Evolutionary conservation across 2,888 invertebrate genomes (phyloP).

Genomic region (Megaustenia siamemsis): DNA sequence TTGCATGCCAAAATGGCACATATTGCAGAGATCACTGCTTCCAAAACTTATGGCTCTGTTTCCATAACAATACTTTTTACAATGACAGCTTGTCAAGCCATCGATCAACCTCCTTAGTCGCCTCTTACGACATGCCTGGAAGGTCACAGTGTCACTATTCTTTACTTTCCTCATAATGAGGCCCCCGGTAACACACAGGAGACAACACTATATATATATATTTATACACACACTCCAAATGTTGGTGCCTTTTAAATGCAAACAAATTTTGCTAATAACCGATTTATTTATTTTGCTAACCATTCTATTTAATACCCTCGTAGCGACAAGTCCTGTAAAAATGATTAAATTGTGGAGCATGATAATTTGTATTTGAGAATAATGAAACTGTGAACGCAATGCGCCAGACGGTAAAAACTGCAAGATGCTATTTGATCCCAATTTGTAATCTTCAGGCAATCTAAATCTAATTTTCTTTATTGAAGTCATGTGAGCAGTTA

Average conservation of each 20-base stretch:
- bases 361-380: not conserved
- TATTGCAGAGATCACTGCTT: no score
- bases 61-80: no score
- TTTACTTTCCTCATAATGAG: no score
- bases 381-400: not conserved
- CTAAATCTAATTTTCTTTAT: conserved; percentile 36
- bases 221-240: not conserved
- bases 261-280: not conserved
- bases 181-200: no score
- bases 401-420: not conserved
- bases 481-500: not conserved
- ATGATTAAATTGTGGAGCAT: not conserved
- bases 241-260: not conserved
- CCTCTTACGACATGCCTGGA: no score
- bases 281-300: not conserved
- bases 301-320: not conserved
- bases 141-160: no score
- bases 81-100: no score
- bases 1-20: no score
- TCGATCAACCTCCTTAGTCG: no score
- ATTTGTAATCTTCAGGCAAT: conserved; percentile 20
- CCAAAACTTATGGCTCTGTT: no score
- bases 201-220: no score
- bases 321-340: not conserved
- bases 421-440: not conserved